These are phyloP conservation scores for Miichthys miiuy DNA, from an alignment of 2,797 vertebrate genomes.

Conservation along the genomic window DNA sequence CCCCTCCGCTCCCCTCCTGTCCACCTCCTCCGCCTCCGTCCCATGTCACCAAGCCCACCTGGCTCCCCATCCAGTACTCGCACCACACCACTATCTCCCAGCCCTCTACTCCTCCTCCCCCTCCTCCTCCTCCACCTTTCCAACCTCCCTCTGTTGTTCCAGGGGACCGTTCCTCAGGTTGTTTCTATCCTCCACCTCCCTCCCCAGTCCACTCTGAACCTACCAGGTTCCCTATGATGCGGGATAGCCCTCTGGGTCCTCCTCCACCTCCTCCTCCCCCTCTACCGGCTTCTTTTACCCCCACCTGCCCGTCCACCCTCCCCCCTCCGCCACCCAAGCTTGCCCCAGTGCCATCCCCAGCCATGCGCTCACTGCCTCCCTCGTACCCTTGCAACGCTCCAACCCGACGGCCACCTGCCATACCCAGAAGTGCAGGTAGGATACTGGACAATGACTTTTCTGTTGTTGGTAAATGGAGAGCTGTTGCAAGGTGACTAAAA, in stretches of 20 bases:
- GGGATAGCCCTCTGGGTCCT: constrained; percentile 73
- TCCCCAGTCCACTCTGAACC: constrained; percentile 48
- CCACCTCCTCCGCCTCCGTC: constrained; percentile 78
- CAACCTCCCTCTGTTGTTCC: constrained; percentile 55
- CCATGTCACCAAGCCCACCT: constrained; percentile 84
- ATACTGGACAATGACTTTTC: neutral
- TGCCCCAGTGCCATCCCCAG: constrained; percentile 79
- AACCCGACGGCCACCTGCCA: constrained; percentile 83
- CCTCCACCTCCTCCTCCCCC: constrained; percentile 82
- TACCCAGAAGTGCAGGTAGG: constrained; percentile 82
- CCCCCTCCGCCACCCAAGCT: constrained; percentile 85
- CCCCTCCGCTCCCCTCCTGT: constrained; percentile 74
- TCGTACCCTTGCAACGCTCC: constrained; percentile 84
- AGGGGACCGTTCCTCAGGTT: constrained; percentile 74
- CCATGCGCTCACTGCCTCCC: constrained; percentile 83
- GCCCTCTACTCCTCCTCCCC: constrained; percentile 60
- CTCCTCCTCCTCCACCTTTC: constrained; percentile 61
- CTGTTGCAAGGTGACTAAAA: neutral
- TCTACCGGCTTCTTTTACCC: constrained; percentile 70
- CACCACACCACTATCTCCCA: constrained; percentile 66
- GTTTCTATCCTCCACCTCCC: constrained; percentile 65
- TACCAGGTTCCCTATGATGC: constrained; percentile 68
- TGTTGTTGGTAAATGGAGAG: neutral
- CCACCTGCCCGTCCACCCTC: constrained; percentile 74
- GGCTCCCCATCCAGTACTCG: constrained; percentile 82